Percentiles rank a stretch among this genome's conserved stretches.
These are phyloP conservation scores for Protomyctophum bolini DNA, from an alignment of 2,113 vertebrate genomes.

Conservation along the genomic window DNA sequence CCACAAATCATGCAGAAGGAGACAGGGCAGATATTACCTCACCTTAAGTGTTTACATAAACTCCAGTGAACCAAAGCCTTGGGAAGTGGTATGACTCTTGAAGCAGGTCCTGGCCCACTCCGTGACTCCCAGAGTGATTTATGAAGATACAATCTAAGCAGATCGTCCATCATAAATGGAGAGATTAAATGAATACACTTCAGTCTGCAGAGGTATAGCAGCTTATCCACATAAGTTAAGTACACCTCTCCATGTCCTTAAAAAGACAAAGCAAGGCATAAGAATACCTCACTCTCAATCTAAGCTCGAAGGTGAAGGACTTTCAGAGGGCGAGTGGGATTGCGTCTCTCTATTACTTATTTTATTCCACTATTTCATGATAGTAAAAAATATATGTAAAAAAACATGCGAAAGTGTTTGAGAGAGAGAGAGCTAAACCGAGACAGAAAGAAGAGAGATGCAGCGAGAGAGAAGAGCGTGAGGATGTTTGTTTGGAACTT, in stretches of 20 bases:
- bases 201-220: slow-evolving; percentile 11
- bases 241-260: slow-evolving; percentile 4
- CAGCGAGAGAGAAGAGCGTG: slow-evolving; percentile 26
- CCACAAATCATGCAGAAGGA: slow-evolving; percentile 69
- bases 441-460: slow-evolving; percentile 63
- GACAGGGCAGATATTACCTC: slow-evolving; percentile 72
- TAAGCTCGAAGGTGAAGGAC: background rate
- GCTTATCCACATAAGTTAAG: slow-evolving; percentile 32
- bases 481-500: slow-evolving; percentile 16
- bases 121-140: slow-evolving; percentile 57
- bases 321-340: slow-evolving; percentile 6
- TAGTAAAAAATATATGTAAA: slow-evolving; percentile 11
- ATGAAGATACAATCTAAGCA: slow-evolving; percentile 48
- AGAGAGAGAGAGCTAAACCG: background rate
- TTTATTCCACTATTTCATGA: slow-evolving; percentile 3
- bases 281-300: too few species aligned
- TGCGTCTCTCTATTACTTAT: slow-evolving; percentile 3
- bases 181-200: slow-evolving; percentile 57
- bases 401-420: background rate
- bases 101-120: slow-evolving; percentile 59
- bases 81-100: slow-evolving; percentile 61
- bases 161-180: slow-evolving; percentile 65
- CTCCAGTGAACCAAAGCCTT: slow-evolving; percentile 68
- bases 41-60: slow-evolving; percentile 75
- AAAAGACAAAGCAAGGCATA: slow-evolving; percentile 11